phyloP scores from a whole-genome alignment of 2,113 vertebrate species.

The Pholis gunnellus region DNA sequence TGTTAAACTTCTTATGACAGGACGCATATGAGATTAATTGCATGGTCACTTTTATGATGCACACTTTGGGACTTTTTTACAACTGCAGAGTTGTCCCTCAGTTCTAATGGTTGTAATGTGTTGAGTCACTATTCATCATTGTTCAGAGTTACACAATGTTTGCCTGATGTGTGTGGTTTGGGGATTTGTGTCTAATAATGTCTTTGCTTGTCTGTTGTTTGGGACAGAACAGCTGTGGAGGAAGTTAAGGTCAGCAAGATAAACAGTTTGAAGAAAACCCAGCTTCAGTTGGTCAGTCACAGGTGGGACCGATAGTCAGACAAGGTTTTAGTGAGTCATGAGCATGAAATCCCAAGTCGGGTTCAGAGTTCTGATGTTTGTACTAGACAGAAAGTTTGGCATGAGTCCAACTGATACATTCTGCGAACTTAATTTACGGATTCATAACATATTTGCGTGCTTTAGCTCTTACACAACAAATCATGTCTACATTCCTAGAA shows the following conservation, averaged over 20 bases:
- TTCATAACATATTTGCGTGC: neutral
- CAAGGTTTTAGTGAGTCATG: constrained; percentile 21
- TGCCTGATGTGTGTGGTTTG: neutral
- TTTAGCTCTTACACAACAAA: constrained; percentile 7
- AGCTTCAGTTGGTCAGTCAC: constrained; percentile 30
- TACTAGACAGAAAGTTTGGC: neutral
- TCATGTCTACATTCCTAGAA: neutral
- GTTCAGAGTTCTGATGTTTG: constrained; percentile 3
- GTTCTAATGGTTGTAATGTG: neutral
- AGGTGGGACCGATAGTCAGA: constrained; percentile 12
- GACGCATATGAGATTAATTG: neutral
- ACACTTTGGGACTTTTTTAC: neutral
- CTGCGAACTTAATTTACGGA: neutral
- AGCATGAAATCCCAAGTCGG: constrained; percentile 14
- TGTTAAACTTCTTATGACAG: neutral
- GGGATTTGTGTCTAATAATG: constrained; percentile 25
- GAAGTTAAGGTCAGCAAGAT: constrained; percentile 33
- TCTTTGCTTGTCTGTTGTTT: constrained; percentile 40
- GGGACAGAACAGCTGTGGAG: constrained; percentile 47
- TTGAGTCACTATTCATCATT: constrained; percentile 8
- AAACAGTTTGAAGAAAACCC: constrained; percentile 18
- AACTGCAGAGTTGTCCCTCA: neutral
- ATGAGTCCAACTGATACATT: constrained; percentile 1
- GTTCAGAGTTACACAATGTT: constrained; percentile 12
- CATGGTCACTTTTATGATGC: neutral